A percentile compares a stretch with the other conserved stretches of the same genome.
Evolutionary conservation across 2,888 invertebrate species (phyloP).

Genomic region (Heliothis peltigera): DNA sequence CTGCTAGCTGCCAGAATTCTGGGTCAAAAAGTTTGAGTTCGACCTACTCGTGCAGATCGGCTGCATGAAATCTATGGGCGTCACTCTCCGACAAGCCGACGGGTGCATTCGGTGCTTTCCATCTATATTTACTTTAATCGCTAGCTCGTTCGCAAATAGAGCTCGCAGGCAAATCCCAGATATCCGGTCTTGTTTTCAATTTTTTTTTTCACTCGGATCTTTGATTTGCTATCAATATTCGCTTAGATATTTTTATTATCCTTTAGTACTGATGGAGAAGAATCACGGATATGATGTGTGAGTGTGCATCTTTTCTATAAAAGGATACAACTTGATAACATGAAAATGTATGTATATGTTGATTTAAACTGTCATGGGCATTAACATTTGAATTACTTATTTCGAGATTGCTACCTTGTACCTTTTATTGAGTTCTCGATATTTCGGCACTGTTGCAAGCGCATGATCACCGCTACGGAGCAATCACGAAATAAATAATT

Average conservation of each 20-base stretch:
- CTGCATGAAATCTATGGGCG: constrained; percentile 33
- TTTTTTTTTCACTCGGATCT: constrained; percentile 36
- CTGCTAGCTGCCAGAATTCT: constrained; percentile 23
- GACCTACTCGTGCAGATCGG: constrained; percentile 17
- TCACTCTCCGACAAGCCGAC: constrained; percentile 29
- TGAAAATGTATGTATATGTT: no score
- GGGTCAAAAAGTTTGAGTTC: constrained; percentile 43
- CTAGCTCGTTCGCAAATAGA: constrained; percentile 70
- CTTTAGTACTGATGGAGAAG: neutral
- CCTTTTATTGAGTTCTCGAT: no score
- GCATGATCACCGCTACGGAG: no score
- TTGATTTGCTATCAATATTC: constrained; percentile 30
- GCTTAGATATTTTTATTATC: neutral
- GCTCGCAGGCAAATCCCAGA: constrained; percentile 60
- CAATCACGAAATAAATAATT: no score
- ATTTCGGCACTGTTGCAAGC: no score
- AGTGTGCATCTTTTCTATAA: no score
- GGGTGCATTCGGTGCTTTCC: constrained; percentile 63
- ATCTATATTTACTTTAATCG: constrained; percentile 76
- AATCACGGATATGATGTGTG: neutral
- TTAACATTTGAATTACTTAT: no score
- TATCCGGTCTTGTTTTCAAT: constrained; percentile 45
- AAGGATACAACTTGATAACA: no score
- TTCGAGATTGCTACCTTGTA: no score
- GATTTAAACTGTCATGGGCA: no score